phyloP scores from a whole-genome alignment of 2,888 invertebrate genomes.

The Notodonta ziczac region DNA sequence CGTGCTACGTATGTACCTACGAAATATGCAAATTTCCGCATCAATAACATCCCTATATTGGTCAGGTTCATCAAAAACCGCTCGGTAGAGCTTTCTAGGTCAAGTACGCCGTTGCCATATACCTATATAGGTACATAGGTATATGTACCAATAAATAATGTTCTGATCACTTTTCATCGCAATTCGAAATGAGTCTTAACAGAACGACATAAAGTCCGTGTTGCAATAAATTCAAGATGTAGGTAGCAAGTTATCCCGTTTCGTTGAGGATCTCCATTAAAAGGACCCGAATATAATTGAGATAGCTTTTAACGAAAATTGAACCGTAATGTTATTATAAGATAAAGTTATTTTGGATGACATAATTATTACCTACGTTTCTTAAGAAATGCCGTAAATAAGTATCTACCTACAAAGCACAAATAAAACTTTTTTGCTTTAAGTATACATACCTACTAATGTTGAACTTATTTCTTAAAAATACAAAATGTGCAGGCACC shows the following conservation, averaged over 20 bases:
- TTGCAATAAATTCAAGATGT: constrained; percentile 26
- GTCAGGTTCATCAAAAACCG: constrained; percentile 45
- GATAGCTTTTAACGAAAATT: constrained; percentile 59
- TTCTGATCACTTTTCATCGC: constrained; percentile 19
- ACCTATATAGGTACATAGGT: constrained; percentile 17
- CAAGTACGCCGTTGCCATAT: constrained; percentile 48
- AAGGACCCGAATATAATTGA: constrained; percentile 52
- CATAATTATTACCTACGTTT: no score
- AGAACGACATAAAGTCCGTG: constrained; percentile 2
- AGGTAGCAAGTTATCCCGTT: constrained; percentile 38
- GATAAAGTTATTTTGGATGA: constrained; percentile 25
- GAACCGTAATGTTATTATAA: constrained; percentile 44
- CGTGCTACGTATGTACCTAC: constrained; percentile 8
- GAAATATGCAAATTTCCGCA: constrained; percentile 7
- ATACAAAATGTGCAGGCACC: no score
- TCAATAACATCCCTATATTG: constrained; percentile 19
- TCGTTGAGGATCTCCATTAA: constrained; percentile 49
- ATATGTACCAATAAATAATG: constrained; percentile 14
- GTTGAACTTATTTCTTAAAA: no score
- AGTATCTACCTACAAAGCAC: no score
- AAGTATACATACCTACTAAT: no score
- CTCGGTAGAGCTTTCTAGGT: constrained; percentile 56
- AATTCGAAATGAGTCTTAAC: constrained; percentile 12
- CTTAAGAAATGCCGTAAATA: no score
- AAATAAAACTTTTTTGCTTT: no score